Evolutionary conservation across 2,113 vertebrate genomes (phyloP).

Genomic region (Protomyctophum bolini): DNA sequence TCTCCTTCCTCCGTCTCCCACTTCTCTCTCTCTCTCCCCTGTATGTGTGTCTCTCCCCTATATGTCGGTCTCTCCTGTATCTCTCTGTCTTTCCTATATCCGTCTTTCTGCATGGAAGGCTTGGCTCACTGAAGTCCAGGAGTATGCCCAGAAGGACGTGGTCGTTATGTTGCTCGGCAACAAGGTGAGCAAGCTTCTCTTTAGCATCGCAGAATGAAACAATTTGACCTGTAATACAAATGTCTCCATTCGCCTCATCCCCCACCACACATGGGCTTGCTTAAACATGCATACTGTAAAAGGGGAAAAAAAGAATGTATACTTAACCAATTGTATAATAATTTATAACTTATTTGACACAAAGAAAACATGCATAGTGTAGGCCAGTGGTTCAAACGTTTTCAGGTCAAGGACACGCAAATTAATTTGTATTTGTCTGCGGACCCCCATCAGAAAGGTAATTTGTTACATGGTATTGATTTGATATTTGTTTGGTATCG

Average conservation of each 20-base stretch:
- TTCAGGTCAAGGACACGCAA: no score
- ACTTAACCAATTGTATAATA: no score
- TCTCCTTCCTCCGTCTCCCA: no score
- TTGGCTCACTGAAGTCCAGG: slow-evolving; percentile 90
- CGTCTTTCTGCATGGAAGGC: slow-evolving; percentile 66
- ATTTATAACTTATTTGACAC: no score
- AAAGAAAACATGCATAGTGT: no score
- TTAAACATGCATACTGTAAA: no score
- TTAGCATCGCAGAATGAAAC: slow-evolving; percentile 41
- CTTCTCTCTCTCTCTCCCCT: slow-evolving; percentile 2
- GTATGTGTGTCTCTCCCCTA: not conserved
- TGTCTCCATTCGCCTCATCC: not conserved
- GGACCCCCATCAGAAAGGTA: no score
- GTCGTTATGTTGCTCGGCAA: slow-evolving; percentile 99
- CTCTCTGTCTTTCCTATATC: slow-evolving; percentile 15
- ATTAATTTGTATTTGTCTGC: no score
- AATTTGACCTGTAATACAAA: slow-evolving; percentile 11
- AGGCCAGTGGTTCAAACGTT: no score
- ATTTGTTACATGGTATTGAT: no score
- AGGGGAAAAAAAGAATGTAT: no score
- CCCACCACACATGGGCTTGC: not conserved
- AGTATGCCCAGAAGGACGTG: slow-evolving; percentile 96
- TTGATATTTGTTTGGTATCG: no score
- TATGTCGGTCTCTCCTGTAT: slow-evolving; percentile 37
- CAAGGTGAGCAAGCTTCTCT: slow-evolving; percentile 84